Evolutionary conservation across 2,797 vertebrate species (phyloP).

Genomic region (Sorex maritimensis): DNA sequence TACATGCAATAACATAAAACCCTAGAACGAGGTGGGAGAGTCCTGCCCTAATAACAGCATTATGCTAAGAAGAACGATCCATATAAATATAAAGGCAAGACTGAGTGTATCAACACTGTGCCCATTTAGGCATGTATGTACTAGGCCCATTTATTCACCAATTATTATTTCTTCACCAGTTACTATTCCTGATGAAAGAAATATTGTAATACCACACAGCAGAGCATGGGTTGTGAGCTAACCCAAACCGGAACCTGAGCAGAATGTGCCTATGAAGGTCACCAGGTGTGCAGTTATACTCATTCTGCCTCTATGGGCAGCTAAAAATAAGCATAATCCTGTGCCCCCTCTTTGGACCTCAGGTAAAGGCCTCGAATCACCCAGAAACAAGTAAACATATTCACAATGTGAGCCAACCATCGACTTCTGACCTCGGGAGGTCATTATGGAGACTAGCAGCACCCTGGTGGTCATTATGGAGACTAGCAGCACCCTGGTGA

Average conservation of each 20-base stretch:
- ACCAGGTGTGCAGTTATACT: not conserved
- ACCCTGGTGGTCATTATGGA: not conserved
- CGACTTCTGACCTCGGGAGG: not conserved
- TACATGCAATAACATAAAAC: conserved; percentile 47
- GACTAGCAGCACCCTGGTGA: not conserved
- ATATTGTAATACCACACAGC: conserved; percentile 8
- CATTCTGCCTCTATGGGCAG: not conserved
- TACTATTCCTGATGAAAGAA: conserved; percentile 41
- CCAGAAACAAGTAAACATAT: not conserved
- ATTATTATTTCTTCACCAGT: not conserved
- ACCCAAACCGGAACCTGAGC: not conserved
- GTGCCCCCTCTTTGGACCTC: not conserved
- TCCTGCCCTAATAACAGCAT: not conserved
- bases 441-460: not conserved
- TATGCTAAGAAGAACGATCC: not conserved
- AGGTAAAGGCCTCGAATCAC: conserved; percentile 8
- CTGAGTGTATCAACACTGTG: not conserved
- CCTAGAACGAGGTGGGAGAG: conserved; percentile 28
- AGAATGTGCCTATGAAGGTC: not conserved
- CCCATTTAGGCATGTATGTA: not conserved
- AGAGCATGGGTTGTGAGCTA: not conserved
- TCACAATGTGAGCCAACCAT: conserved; percentile 16
- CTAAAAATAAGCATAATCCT: not conserved
- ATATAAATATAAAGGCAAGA: conserved; percentile 55
- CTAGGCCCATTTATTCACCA: not conserved